Evolutionary conservation across 2,113 vertebrate genomes (phyloP), one percentile per base, ranked within the genome.

Genomic region (Cephalopholis sonnerati): DNA sequence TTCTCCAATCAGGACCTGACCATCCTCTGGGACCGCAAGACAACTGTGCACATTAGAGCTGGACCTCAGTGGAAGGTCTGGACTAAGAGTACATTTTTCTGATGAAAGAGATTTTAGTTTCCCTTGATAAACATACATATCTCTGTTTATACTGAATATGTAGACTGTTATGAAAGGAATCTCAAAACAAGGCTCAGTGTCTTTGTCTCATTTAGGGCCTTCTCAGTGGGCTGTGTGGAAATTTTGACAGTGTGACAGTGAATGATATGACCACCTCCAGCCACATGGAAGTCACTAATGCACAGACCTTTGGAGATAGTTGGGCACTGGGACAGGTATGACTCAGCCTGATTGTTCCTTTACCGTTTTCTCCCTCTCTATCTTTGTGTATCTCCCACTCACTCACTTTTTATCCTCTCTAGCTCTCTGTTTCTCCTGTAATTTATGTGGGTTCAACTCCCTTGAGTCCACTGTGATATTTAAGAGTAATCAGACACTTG

Each of bases 241-340:
- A 99, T 85, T 99, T 99, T 95, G 98, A 99, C 92, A 97, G 97
- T 85, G 98, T 97, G 73, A 99, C 98, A 78, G 98, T 97, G 86
- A 99, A 99, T 84, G 98, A 99, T 86, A 96, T 99, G 95, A 99
- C 97, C 76, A 99, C 98, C 59, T 99, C 98, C 55, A 98, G 97
- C 91, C 98, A 98, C 91, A 96, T 99, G 95, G 98, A 99, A 92
- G 97, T 99, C 88, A 97, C 96, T 95, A 99, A 98, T 71, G 96
- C 98, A 24, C 98, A 99, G 91, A 94, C 97, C 46, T 99, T 99
- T 93, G 98, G 98, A 93, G 96, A 98, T 83, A 99, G 98, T 87
- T 99, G 98, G 98, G 94, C 97, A 24, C 93, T 99, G 89, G 98
- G 98, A 79, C 98, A 97, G 96, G 98, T 99, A 94, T 58, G 79